Evolutionary conservation across 1,140 invertebrate species (phyloP).

Genomic region (Habropoda laboriosa): DNA sequence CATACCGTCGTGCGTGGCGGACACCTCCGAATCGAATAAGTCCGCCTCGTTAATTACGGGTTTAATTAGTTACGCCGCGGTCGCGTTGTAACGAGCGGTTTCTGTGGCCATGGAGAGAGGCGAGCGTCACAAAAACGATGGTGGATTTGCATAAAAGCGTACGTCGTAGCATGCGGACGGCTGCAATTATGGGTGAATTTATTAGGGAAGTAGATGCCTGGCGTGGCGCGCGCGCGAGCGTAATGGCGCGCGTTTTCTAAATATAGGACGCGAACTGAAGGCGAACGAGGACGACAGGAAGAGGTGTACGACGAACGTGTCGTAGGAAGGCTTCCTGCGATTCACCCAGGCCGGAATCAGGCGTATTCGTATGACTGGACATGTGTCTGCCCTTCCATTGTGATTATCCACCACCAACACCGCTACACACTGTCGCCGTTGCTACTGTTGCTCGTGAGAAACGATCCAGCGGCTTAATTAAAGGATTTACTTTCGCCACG

Average conservation of each 20-base stretch:
- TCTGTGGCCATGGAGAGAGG: not conserved
- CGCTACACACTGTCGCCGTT: too few relatives aligned
- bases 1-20: not conserved
- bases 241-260: slow-evolving; percentile 54
- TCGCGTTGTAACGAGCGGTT: slow-evolving; percentile 21
- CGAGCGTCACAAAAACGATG: not conserved
- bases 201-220: slow-evolving; percentile 37
- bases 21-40: not conserved
- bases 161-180: not conserved
- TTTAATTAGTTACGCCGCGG: slow-evolving; percentile 37
- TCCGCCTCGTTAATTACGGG: slow-evolving; percentile 18
- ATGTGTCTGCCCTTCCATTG: slow-evolving; percentile 51
- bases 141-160: slow-evolving; percentile 45
- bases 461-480: slow-evolving; percentile 40
- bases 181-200: slow-evolving; percentile 45
- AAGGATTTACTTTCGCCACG: slow-evolving; percentile 53
- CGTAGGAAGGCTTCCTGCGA: slow-evolving; percentile 57
- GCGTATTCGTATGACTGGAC: slow-evolving; percentile 59
- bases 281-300: slow-evolving; percentile 54
- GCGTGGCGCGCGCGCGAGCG: not conserved
- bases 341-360: slow-evolving; percentile 54
- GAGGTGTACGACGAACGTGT: slow-evolving; percentile 63
- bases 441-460: slow-evolving; percentile 5
- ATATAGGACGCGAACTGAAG: slow-evolving; percentile 51
- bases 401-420: not conserved